Conservation (phyloP, 2,797 vertebrate species). For the Leptoclinus maculatus region DNA sequence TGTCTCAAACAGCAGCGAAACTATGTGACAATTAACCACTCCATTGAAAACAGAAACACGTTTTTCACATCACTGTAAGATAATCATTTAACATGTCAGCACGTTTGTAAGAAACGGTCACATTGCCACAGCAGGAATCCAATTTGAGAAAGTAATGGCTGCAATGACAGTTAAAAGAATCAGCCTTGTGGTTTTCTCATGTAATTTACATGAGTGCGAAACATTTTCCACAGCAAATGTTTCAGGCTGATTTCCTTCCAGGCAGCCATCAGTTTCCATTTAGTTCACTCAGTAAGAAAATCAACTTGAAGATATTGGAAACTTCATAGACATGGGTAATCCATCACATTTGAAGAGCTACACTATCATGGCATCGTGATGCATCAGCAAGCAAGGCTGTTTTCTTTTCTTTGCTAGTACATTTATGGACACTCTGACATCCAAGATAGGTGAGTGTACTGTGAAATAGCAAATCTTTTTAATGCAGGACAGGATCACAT, state of each 20-base stretch:
- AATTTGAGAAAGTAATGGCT: constrained; percentile 30
- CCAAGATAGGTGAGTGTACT: not conserved
- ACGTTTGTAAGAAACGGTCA: constrained; percentile 17
- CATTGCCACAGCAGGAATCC: constrained; percentile 9
- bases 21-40: constrained; percentile 2
- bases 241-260: constrained; percentile 15
- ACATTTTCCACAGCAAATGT: constrained; percentile 14
- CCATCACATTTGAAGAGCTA: not conserved
- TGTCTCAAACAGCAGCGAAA: not conserved
- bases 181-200: constrained; percentile 30
- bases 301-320: constrained; percentile 4
- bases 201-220: not conserved
- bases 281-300: not conserved
- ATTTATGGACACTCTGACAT: not conserved
- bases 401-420: not conserved
- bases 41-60: not conserved
- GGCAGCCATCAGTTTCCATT: constrained; percentile 14
- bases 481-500: not conserved
- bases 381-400: not conserved
- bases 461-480: not conserved
- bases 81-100: not conserved
- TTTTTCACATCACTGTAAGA: not conserved
- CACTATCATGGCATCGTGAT: not conserved
- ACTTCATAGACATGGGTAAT: not conserved
- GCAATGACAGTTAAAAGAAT: constrained; percentile 1